A percentile compares a stretch with the other conserved stretches of the same genome.
phyloP scores from a whole-genome alignment of 2,797 vertebrate genomes.

The Cynopterus sphinx region DNA sequence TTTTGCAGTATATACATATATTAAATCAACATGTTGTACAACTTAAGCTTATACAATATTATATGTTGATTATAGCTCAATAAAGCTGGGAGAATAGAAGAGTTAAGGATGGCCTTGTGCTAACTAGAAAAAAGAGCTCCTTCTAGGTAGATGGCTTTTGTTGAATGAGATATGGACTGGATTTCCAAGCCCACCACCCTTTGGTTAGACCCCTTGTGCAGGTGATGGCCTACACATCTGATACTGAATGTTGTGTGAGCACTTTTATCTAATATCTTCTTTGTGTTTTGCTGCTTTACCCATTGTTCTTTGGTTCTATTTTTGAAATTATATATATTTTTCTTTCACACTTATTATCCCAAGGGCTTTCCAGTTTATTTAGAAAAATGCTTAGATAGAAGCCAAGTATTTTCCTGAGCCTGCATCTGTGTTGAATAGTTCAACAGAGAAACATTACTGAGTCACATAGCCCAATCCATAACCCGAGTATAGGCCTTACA shows the following conservation, averaged over 20 bases:
- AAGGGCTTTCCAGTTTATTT: background rate
- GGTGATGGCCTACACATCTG: background rate
- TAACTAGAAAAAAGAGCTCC: background rate
- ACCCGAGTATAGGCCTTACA: background rate
- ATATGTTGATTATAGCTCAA: background rate
- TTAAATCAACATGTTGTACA: background rate
- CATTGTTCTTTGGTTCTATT: background rate
- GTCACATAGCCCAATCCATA: background rate
- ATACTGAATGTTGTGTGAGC: background rate
- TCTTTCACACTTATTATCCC: background rate
- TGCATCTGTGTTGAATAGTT: background rate
- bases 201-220: background rate
- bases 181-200: background rate
- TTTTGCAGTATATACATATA: background rate
- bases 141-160: background rate
- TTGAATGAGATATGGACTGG: background rate
- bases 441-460: background rate
- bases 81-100: background rate
- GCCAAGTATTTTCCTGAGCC: background rate
- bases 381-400: background rate
- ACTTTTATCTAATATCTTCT: background rate
- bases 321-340: background rate
- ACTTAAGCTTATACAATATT: background rate
- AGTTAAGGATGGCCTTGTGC: background rate
- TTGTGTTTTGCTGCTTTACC: background rate